Evolutionary conservation across 2,113 vertebrate genomes (phyloP), one percentile per base, ranked within the genome.

Genomic region (Mesoclemmys tuberculata): DNA sequence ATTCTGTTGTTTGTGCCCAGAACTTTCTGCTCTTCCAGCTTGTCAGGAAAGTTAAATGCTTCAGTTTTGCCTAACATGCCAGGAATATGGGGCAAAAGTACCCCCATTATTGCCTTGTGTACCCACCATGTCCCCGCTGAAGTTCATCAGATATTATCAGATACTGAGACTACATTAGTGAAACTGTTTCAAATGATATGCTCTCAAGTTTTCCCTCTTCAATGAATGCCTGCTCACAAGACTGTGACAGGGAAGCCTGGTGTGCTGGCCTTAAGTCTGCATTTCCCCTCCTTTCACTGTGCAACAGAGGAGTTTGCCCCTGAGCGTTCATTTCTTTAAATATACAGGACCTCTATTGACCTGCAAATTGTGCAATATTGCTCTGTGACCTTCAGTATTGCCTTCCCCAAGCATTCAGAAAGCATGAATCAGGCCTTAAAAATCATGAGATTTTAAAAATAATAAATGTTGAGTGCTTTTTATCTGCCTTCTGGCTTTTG

Each of bases 111-210:
- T 80, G 26, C 41, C 19, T 0, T 7, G 1, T 84, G 84, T 48
- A 26, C 1, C 55, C 82, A 21, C 10, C 51, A 19, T 27, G 54
- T 56, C 49, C 22, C 2, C 0, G 0, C 46, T 51, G 82, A 87
- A 81, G 31, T 52, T 90, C 35, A n/a, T n/a, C n/a, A n/a, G n/a
- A n/a, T n/a, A n/a, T n/a, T 79, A 27, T 19, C 31, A 80, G 27
- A 35, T 41, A 21, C 51, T 22, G 78, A 77, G 29, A 22, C 88
- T 35, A 22, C 44, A 82, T 29, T 38, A 79, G 46, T 75, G 88
- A 51, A 88, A 82, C 6, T 2, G 55, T 58, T 89, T 1, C 16
- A 84, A 75, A 0, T 0, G 12, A 83, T 87, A 64, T 48, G 38
- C 64, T 74, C 2, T 75, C 26, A 21, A 75, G 22, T 27, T 24